Base-by-base conservation (phyloP, 2,113 vertebrate species). In the Chauna torquata region DNA sequence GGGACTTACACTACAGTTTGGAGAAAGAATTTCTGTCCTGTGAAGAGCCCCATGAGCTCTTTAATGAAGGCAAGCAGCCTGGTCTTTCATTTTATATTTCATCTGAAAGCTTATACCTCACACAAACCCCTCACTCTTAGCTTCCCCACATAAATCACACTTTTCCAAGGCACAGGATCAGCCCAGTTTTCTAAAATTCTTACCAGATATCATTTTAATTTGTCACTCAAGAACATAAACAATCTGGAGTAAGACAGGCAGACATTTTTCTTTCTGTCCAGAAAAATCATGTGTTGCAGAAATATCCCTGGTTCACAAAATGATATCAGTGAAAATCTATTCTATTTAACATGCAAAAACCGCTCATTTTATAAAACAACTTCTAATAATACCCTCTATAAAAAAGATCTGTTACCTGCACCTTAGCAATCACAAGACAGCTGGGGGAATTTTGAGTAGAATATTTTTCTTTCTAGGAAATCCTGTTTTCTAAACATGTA, bases 181-280 rank as follows among this genome's bases (percentile, higher is more conserved):
- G 36, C 49, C 36, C 1, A 4, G 40, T 55, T 92, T 90, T 80
- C 58, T 68, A 45, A 82, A 82, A 92, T 89, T 69, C 49, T 61
- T 82, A 75, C 44, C 88, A 91, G 34, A 75, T 86, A 49, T 69
- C 84, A 85, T 76, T 82, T 87, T 64, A 76, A 54, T 91, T 93
- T 90, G 70, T 90, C 87, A 59, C 57, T 87, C 40, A 82, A 79
- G 36, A 85, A 42, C 22, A 74, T 38, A 82, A 91, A 65, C 45
- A 85, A 65, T 72, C 36, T 72, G n/a, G 10, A 82, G 44, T 32
- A 79, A 79, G 27, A 8, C 34, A 59, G 34, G 24, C 42, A 90
- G 49, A 11, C 5, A 52, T 50, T 38, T 65, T 71, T 22, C n/a
- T 69, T 86, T 57, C 50, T 71, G 55, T 40, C 38, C 38, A 28